These are phyloP conservation scores for Sipha flava DNA, from an alignment of 1,140 invertebrate genomes.

Conservation along the genomic window DNA sequence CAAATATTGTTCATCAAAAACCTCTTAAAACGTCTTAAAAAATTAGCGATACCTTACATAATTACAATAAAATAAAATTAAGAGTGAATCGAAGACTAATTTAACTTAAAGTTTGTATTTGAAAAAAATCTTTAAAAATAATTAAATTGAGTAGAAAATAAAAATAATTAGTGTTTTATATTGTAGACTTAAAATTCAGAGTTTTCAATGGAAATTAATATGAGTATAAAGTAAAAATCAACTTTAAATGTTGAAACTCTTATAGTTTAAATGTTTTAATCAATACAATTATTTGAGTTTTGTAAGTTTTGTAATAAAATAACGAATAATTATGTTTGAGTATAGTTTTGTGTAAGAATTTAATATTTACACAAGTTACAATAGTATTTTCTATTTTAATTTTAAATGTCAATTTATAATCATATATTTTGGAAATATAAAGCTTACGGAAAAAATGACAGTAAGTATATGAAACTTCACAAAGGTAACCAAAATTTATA, in stretches of 20 bases:
- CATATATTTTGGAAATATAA: too few relatives aligned
- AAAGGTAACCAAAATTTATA: too few relatives aligned
- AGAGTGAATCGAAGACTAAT: neutral
- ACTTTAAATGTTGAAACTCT: neutral
- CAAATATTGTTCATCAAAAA: too few relatives aligned
- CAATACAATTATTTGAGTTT: neutral
- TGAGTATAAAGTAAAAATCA: neutral
- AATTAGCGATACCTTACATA: neutral
- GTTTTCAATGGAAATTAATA: neutral
- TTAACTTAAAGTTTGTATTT: neutral
- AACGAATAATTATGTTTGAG: too few relatives aligned
- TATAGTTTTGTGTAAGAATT: neutral
- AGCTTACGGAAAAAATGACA: too few relatives aligned
- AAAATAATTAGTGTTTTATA: neutral
- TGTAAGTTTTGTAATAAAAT: neutral
- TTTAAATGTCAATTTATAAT: too few relatives aligned
- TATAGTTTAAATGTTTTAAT: neutral
- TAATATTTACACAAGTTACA: too few relatives aligned
- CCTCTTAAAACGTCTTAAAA: too few relatives aligned
- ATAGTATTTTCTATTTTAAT: too few relatives aligned
- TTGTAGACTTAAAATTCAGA: neutral
- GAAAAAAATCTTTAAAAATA: neutral
- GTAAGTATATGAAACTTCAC: too few relatives aligned
- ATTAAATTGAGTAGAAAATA: neutral
- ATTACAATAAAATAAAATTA: neutral